phyloP scores from a whole-genome alignment of 2,888 invertebrate species.

The Synergus japonicus region DNA sequence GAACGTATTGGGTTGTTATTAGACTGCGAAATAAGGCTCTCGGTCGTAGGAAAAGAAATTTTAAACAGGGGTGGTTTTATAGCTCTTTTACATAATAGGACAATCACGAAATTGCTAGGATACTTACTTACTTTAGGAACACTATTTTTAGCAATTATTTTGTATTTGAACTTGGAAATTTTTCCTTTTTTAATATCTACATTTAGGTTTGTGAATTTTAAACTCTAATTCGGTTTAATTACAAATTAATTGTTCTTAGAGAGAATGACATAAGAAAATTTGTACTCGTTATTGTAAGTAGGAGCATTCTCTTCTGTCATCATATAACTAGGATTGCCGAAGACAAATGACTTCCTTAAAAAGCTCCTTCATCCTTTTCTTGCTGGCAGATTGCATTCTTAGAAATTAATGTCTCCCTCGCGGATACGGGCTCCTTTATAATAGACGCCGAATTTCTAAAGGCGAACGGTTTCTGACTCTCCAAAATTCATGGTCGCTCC shows the following conservation, averaged over 20 bases:
- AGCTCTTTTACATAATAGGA: neutral
- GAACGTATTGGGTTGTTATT: conserved; percentile 35
- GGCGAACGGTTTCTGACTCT: conserved; percentile 66
- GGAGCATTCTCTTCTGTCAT: conserved; percentile 8
- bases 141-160: neutral
- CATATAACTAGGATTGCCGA: neutral
- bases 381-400: conserved; percentile 66
- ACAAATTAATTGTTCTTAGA: neutral
- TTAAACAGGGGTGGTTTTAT: neutral
- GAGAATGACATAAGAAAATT: neutral
- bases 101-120: conserved; percentile 7
- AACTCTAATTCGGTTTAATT: neutral
- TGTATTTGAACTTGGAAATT: neutral
- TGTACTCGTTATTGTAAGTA: neutral
- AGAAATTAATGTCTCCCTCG: conserved; percentile 67
- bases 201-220: neutral
- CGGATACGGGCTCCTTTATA: conserved; percentile 59
- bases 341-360: conserved; percentile 25
- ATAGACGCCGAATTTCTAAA: conserved; percentile 65
- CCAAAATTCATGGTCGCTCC: conserved; percentile 69
- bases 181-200: too few species aligned
- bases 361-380: conserved; percentile 42
- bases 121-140: neutral
- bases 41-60: neutral
- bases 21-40: conserved; percentile 33